Base-by-base conservation (phyloP, 2,888 invertebrate species). In the Esperia sulphurella region DNA sequence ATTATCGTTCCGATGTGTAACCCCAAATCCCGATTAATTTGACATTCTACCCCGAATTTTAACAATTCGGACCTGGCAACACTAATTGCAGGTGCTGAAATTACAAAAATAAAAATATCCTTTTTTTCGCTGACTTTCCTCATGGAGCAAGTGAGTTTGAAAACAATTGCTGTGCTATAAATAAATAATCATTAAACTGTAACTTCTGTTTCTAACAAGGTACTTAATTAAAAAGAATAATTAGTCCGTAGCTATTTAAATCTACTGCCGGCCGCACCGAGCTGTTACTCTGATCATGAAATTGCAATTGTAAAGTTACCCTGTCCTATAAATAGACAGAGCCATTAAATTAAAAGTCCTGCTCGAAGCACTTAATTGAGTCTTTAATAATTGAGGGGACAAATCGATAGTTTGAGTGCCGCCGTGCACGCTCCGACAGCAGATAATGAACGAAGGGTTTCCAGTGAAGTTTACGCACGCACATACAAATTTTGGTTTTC, bases 331-430 rank as follows among this genome's bases (percentile, higher is more conserved):
- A 59, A 59, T 45, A 61, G 59, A 59, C 60, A 57, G 64, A 65
- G 58, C 51, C 59, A 65, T 66, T 63, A 68, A 65, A 64, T 59
- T 65, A 63, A 67, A 51, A 63, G 61, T 56, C 49, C 53, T 50
- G 45, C 56, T 58, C 49, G 10, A 50, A 48, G 48, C 59, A 63
- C 63, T 63, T 77, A 70, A 77, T 75, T 62, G 66, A 64, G 61
- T 66, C 67, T 65, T 72, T 63, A 73, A 71, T 73, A 71, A 75
- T 75, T 72, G 61, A 75, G 52, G 61, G 29, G 41, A 50, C 46
- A 39, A 59, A 66, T 68, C 69, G 12, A 29, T 41, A 41, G 35
- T 35, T 35, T 39, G 13, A 39, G 14, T 39, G 39, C 10, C 35
- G 8, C n/a, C n/a, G n/a, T 35, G n/a, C 35, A 35, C 35, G n/a